Evolutionary conservation across 2,113 vertebrate genomes (phyloP).

Genomic region (Nannospalax galili): DNA sequence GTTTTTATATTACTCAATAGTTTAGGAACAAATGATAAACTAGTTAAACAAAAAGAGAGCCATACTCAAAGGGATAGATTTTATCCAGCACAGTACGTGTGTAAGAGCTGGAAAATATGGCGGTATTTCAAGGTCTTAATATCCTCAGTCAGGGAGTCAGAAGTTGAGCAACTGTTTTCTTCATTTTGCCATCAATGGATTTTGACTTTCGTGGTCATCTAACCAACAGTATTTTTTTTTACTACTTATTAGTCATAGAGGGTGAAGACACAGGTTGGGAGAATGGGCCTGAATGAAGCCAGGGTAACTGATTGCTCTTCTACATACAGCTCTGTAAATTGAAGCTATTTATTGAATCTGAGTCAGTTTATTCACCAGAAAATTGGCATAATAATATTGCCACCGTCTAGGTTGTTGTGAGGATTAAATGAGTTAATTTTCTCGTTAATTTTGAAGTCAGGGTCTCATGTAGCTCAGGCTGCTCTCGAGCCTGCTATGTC

Average conservation of each 20-base stretch:
- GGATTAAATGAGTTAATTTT: not conserved
- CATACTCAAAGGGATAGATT: not conserved
- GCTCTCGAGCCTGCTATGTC: not conserved
- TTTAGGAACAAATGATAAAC: conserved; percentile 43
- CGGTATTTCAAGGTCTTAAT: not conserved
- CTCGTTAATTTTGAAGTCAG: not conserved
- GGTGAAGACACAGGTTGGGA: not conserved
- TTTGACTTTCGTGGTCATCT: not conserved
- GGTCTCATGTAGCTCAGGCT: not conserved
- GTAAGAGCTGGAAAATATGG: not conserved
- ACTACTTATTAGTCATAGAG: not conserved
- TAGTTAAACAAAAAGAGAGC: conserved; percentile 17
- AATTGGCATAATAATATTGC: not conserved
- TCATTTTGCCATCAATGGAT: not conserved
- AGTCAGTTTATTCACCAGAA: not conserved
- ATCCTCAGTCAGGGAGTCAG: not conserved
- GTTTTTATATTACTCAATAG: not conserved
- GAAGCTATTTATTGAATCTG: not conserved
- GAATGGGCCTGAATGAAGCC: not conserved
- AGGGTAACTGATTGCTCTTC: not conserved
- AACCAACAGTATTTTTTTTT: not conserved
- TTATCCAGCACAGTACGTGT: not conserved
- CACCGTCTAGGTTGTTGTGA: not conserved
- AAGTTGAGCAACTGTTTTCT: not conserved
- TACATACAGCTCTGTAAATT: not conserved